phyloP scores from a whole-genome alignment of 2,113 vertebrate genomes.

The Isichthys henryi region DNA sequence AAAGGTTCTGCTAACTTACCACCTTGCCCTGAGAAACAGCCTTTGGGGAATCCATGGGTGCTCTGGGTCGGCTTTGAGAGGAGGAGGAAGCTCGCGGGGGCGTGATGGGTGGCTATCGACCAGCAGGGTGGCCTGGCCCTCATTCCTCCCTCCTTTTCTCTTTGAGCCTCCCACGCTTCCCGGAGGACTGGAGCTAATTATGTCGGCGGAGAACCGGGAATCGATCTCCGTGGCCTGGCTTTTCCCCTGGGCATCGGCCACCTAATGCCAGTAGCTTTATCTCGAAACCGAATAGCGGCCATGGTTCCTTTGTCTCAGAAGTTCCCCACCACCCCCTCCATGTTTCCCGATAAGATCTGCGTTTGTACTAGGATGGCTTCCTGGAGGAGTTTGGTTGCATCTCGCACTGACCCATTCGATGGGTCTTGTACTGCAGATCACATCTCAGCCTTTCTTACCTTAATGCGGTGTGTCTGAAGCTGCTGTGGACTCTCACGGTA shows the following conservation, averaged over 20 bases:
- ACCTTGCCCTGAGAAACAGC: conserved; percentile 29
- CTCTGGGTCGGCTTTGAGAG: conserved; percentile 43
- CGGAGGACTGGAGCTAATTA: conserved; percentile 31
- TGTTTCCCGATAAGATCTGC: background rate
- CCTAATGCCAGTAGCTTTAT: conserved; percentile 16
- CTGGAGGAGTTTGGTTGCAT: background rate
- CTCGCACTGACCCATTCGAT: background rate
- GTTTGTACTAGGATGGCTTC: background rate
- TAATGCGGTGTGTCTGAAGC: background rate
- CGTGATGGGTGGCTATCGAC: conserved; percentile 9
- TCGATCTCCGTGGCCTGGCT: conserved; percentile 30
- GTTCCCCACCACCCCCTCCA: background rate
- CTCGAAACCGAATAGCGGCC: conserved; percentile 19
- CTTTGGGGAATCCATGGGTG: conserved; percentile 47
- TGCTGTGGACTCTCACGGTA: background rate
- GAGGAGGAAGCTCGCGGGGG: background rate
- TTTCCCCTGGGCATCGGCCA: conserved; percentile 14
- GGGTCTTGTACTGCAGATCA: background rate
- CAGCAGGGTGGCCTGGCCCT: background rate
- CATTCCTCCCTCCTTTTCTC: background rate
- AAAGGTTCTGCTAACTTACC: conserved; percentile 42
- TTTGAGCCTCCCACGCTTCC: conserved; percentile 11
- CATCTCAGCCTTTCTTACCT: background rate
- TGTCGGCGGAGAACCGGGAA: conserved; percentile 19
- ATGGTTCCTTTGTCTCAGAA: background rate